Conservation (phyloP, 2,888 invertebrate genomes). For the Caenorhabditis imperialis region DNA sequence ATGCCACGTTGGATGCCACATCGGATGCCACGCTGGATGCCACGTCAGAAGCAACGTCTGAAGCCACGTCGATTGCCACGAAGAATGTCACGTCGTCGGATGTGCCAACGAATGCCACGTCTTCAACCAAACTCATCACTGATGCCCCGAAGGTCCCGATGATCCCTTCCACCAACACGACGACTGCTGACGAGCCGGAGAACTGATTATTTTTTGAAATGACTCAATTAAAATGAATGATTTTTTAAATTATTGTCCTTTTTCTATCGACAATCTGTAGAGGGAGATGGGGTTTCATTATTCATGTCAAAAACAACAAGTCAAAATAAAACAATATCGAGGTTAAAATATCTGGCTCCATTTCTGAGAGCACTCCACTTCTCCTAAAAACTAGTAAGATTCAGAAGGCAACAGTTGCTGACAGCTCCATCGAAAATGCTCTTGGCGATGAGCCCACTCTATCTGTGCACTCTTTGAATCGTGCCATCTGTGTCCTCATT, state of each 20-base stretch:
- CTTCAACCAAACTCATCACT: neutral
- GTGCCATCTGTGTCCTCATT: conserved; percentile 90
- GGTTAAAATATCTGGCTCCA: no score
- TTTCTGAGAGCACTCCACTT: no score
- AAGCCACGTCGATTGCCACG: neutral
- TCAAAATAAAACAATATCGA: no score
- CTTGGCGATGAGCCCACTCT: conserved; percentile 57
- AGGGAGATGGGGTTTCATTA: no score
- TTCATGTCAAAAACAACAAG: no score
- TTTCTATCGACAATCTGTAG: no score
- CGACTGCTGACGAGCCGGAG: neutral
- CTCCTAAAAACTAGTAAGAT: no score
- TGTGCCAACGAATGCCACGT: neutral
- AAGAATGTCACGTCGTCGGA: neutral
- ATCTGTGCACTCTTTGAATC: conserved; percentile 77
- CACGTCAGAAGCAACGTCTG: neutral
- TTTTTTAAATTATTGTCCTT: no score
- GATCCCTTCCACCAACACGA: neutral
- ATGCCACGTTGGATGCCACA: no score
- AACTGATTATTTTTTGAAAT: no score
- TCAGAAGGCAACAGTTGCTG: conserved; percentile 47
- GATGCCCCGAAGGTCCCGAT: neutral
- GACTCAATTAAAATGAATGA: no score
- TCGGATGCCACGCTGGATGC: neutral
- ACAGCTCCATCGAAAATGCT: conserved; percentile 59